Evolutionary conservation across 2,888 invertebrate genomes (phyloP).

Genomic region (Sphaeridia pumilis): DNA sequence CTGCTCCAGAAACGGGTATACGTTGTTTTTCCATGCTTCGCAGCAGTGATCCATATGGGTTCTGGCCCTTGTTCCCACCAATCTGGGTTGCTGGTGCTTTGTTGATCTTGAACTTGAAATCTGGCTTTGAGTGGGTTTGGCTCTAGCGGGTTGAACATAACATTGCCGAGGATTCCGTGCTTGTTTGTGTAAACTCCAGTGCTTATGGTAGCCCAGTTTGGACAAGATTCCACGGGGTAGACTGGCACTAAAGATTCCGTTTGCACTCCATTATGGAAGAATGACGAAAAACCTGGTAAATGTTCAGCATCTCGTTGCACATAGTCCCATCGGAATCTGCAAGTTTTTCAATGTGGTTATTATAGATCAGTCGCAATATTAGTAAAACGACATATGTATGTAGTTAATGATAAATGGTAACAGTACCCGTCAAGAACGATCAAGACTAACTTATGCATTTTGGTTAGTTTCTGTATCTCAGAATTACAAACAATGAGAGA

Average conservation of each 20-base stretch:
- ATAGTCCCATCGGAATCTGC: constrained; percentile 13
- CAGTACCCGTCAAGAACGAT: too few relatives aligned
- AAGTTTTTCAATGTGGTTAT: too few relatives aligned
- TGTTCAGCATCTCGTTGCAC: not conserved
- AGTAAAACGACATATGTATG: too few relatives aligned
- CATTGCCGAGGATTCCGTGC: constrained; percentile 38
- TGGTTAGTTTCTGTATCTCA: too few relatives aligned
- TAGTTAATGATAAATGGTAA: too few relatives aligned
- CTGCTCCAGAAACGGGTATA: constrained; percentile 12
- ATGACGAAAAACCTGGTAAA: not conserved
- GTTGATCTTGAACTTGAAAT: not conserved
- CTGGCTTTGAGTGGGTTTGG: not conserved
- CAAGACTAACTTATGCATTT: too few relatives aligned
- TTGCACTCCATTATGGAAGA: not conserved
- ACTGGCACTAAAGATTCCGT: constrained; percentile 2
- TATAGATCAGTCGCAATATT: not conserved
- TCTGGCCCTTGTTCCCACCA: constrained; percentile 21
- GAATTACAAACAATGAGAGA: too few relatives aligned
- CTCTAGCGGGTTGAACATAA: constrained; percentile 35
- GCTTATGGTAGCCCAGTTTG: constrained; percentile 6
- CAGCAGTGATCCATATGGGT: constrained; percentile 10
- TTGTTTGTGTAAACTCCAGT: constrained; percentile 37
- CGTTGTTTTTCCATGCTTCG: not conserved
- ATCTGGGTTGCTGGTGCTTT: not conserved
- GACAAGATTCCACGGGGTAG: constrained; percentile 8